Base-by-base conservation (phyloP, 1,140 invertebrate species). In the Drosophila sechellia region DNA sequence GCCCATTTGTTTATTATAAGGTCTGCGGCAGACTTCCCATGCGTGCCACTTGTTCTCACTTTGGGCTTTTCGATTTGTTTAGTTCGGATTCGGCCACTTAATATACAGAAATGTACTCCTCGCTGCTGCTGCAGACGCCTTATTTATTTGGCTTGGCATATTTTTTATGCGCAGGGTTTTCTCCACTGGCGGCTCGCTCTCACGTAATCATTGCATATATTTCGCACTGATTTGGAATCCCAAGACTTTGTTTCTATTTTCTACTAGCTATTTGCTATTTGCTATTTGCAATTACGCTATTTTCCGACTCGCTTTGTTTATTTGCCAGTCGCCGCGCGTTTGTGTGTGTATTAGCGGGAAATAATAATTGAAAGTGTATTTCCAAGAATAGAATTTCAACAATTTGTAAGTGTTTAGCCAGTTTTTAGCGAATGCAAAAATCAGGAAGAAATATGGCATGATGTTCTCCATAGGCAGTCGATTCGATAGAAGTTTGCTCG, bases 1-100 rank as follows among this genome's bases (percentile, higher is more conserved):
- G 83, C 64, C 73, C 72, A 77, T 87, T 87, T 87, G 83, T 87
- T 87, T 87, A 87, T 87, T 87, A 72, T 68, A 87, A 79, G 60
- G 76, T 56, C 56, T 80, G 83, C 78, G 73, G 74, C 81, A 77
- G 64, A 85, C 81, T 85, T 86, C 58, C 79, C 83, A 75, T 83
- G 50, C 77, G 69, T 86, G 83, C 84, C 84, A 87, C 83, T 83
- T 87, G 84, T 87, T 87, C 57, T 60, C 66, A 50, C 46, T 56
- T 68, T 65, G 48, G 34, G 43, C 6, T 3, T 31, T 31, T 31
- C 31, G 39, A 34, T 78, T 57, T 73, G 70, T 80, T 85, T 74
- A 59, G 64, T 54, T 83, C 73, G 64, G 53, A 49, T 75, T 63
- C 66, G 46, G 71, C 64, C 50, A 78, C 81, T 70, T 86, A 87